Base-by-base conservation (phyloP, 1,140 invertebrate species). In the Megathymus violae region DNA sequence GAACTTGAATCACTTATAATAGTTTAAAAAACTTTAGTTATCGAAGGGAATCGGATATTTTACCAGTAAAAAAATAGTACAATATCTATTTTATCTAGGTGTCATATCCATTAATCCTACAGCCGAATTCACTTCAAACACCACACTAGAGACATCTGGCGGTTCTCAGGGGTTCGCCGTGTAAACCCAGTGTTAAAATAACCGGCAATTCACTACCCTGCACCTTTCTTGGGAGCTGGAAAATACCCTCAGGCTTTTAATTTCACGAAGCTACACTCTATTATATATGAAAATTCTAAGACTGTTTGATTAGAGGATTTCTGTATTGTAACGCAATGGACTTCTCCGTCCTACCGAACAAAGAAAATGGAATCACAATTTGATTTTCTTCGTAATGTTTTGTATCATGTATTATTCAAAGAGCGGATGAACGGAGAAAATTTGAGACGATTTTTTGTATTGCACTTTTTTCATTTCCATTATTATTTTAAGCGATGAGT, bases 271-370 rank as follows among this genome's bases (percentile, higher is more conserved):
- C 66, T 65, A 67, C 69, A 62, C 71, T 62, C 70, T 75, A 85
- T 80, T 80, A 84, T 87, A 75, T 73, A 84, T 84, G 68, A 72
- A 78, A 80, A 78, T 80, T 76, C 72, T 74, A 63, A 66, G 73
- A 76, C 76, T 80, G 70, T 80, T 80, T 80, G 77, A 80, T 80
- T 80, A 77, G 72, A 74, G 69, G 66, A 66, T 75, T 69, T 52
- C 25, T 54, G 51, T 36, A 56, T 56, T 16, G 52, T 44, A 40
- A 58, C 25, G 25, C 40, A 44, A 27, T 56, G 38, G 34, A 44
- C 22, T 46, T 58, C 15, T 40, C 40, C 41, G 14, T 43, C 19
- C 43, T 25, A 13, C 11, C 11, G 52, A 58, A 58, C 40, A 44
- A 58, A 44, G 52, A 34, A 25, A 44, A 44, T 58, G 10, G 52